A percentile compares a stretch with the other conserved stretches of the same genome.
These are phyloP conservation scores for Halcyon malimbica DNA, from an alignment of 2,113 vertebrate genomes.

Conservation along the genomic window DNA sequence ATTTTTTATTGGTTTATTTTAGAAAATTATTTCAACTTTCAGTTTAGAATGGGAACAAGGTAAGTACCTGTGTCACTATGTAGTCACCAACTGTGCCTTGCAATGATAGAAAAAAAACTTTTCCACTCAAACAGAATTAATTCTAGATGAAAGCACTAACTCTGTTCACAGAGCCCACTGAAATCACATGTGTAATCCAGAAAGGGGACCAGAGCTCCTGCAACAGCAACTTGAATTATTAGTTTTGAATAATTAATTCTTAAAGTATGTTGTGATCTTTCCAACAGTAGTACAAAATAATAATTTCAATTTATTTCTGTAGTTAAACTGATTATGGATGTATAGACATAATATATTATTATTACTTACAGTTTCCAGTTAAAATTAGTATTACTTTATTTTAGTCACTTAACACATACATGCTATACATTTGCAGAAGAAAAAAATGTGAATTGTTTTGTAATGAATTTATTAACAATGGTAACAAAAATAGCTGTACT, in stretches of 20 bases:
- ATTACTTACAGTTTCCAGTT: not conserved
- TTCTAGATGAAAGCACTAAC: not conserved
- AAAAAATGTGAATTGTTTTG: not conserved
- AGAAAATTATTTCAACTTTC: not conserved
- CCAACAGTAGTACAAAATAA: not conserved
- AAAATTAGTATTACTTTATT: not conserved
- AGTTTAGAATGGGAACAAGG: not conserved
- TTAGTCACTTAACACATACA: not conserved
- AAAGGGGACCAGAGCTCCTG: rapidly evolving
- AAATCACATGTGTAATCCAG: not conserved
- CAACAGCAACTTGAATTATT: not conserved
- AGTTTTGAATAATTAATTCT: not conserved
- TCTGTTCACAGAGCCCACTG: not conserved
- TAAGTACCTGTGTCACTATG: not conserved
- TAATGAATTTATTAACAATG: constrained; percentile 17
- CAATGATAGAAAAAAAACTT: not conserved
- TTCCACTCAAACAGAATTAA: not conserved
- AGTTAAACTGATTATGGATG: not conserved
- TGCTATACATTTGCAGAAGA: rapidly evolving
- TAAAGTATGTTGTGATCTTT: not conserved
- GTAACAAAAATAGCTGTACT: not conserved
- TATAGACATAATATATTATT: not conserved
- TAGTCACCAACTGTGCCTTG: not conserved
- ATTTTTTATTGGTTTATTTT: not conserved
- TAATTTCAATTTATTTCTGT: not conserved